Evolutionary conservation across 1,140 invertebrate species (phyloP).

Genomic region (Whitmania pigra): DNA sequence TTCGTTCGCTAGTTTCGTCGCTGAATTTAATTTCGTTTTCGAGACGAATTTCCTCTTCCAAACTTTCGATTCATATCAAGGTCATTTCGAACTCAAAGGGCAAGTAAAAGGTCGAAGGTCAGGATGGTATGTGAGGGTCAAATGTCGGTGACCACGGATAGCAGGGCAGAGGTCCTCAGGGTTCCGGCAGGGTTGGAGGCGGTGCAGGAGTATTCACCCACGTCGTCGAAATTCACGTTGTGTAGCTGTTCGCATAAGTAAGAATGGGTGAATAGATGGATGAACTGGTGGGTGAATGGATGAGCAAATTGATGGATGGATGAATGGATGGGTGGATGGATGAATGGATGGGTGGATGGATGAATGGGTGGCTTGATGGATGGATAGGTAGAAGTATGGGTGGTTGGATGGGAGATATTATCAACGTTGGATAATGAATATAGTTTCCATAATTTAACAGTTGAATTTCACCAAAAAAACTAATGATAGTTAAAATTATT

Average conservation of each 20-base stretch:
- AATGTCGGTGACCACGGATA: background rate
- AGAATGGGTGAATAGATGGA: background rate
- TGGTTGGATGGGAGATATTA: background rate
- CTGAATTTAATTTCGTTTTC: no score
- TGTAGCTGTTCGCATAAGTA: background rate
- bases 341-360: background rate
- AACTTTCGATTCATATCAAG: no score
- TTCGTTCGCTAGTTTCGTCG: no score
- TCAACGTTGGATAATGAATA: no score
- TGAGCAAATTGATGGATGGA: background rate
- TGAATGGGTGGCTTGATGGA: background rate
- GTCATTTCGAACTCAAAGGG: no score
- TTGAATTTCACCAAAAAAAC: no score
- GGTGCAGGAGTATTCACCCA: background rate
- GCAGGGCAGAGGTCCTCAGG: background rate
- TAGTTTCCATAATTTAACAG: no score
- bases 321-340: background rate
- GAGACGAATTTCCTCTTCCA: no score
- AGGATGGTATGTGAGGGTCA: no score
- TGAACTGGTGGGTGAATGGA: background rate
- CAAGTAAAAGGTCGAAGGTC: no score
- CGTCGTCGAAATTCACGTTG: conserved; percentile 1
- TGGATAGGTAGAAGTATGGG: background rate
- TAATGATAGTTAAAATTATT: no score
- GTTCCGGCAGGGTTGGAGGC: background rate